Evolutionary conservation across 2,888 invertebrate genomes (phyloP).

Genomic region (Alitta virens): DNA sequence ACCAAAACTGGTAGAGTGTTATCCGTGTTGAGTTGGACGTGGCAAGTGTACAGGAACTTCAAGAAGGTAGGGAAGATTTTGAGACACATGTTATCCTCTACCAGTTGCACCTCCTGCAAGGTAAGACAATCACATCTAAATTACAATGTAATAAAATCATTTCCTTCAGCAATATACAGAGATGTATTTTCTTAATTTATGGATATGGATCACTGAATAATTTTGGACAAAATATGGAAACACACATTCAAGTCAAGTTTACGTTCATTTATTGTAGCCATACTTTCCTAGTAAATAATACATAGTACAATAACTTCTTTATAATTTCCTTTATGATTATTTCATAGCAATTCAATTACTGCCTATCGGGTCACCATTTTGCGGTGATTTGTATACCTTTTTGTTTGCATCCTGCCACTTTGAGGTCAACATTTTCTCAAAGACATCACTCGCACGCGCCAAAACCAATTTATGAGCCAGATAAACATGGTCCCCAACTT

Average conservation of each 20-base stretch:
- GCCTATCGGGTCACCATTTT: too few species aligned
- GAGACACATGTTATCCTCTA: slow-evolving; percentile 82
- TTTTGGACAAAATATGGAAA: too few species aligned
- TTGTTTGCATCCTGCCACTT: slow-evolving; percentile 18
- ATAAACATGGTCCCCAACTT: slow-evolving; percentile 55
- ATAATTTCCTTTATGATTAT: too few species aligned
- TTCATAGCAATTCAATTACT: too few species aligned
- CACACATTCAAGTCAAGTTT: too few species aligned
- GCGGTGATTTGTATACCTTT: too few species aligned
- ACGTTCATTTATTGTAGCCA: too few species aligned
- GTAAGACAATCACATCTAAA: background rate
- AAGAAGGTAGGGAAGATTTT: slow-evolving; percentile 84
- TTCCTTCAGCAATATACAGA: background rate
- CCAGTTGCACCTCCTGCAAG: slow-evolving; percentile 59
- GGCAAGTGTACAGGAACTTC: slow-evolving; percentile 86
- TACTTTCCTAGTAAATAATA: too few species aligned
- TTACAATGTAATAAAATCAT: background rate
- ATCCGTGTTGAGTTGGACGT: slow-evolving; percentile 78
- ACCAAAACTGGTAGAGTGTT: slow-evolving; percentile 84
- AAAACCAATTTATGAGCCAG: slow-evolving; percentile 58
- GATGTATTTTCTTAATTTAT: background rate
- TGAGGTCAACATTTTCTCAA: slow-evolving; percentile 43
- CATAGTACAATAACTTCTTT: too few species aligned
- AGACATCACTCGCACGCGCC: slow-evolving; percentile 58
- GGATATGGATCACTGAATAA: too few species aligned